Evolutionary conservation across 1,140 invertebrate genomes (phyloP).

Genomic region (Calliphora vicina): DNA sequence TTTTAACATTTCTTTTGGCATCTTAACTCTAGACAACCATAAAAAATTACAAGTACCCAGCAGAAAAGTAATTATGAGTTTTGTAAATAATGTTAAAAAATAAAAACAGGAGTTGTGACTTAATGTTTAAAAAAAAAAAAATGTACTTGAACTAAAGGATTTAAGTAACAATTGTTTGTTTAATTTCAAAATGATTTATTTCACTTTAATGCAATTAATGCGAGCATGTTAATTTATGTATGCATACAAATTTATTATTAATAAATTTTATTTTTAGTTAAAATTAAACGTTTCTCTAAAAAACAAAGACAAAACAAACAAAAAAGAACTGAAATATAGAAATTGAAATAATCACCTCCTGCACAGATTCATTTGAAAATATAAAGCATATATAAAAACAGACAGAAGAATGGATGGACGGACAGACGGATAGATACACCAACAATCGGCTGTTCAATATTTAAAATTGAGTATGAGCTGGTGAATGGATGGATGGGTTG

Average conservation of each 20-base stretch:
- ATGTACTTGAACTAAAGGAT: background rate
- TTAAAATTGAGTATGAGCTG: background rate
- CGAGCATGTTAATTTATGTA: background rate
- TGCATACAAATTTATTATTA: background rate
- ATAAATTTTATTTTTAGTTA: background rate
- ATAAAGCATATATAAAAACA: background rate
- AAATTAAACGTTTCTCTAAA: background rate
- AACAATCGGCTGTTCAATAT: background rate
- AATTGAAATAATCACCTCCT: slow-evolving; percentile 26
- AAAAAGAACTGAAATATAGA: background rate
- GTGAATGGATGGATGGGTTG: too few species aligned
- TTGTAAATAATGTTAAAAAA: background rate
- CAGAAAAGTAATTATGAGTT: background rate
- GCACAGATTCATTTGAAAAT: slow-evolving; percentile 18
- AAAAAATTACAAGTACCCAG: background rate
- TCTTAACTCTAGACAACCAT: background rate
- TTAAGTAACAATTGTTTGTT: background rate
- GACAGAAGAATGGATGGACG: background rate
- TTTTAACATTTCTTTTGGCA: background rate
- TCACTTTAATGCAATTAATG: background rate
- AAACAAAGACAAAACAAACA: background rate
- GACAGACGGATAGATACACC: too few species aligned
- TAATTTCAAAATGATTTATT: background rate
- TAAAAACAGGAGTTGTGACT: background rate
- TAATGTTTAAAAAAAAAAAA: background rate